Evolutionary conservation across 2,888 invertebrate genomes (phyloP).

Genomic region (Ichneumoninae sp.): DNA sequence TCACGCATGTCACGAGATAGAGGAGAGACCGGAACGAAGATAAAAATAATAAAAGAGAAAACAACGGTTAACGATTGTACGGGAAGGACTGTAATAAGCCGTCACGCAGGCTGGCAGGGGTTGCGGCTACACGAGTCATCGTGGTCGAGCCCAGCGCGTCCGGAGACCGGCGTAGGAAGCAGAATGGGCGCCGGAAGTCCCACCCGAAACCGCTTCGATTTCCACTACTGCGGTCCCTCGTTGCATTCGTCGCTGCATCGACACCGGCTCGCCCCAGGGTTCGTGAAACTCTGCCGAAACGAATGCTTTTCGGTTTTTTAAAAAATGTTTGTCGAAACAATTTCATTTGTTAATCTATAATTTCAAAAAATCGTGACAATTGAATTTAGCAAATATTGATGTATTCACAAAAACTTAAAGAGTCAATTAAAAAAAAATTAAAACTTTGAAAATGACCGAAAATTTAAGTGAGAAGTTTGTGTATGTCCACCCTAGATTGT

Average conservation of each 20-base stretch:
- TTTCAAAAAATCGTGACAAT: no score
- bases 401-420: no score
- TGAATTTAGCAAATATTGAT: no score
- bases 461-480: no score
- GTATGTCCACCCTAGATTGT: no score
- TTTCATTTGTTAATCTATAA: no score
- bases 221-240: slow-evolving; percentile 28
- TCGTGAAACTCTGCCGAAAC: no score
- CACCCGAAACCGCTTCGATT: slow-evolving; percentile 72
- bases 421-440: no score
- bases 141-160: slow-evolving; percentile 15
- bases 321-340: no score
- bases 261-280: neutral
- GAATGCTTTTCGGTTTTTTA: no score
- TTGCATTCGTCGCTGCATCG: slow-evolving; percentile 21
- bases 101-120: slow-evolving; percentile 78
- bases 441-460: no score
- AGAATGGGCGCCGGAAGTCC: slow-evolving; percentile 80
- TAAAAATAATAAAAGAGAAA: slow-evolving; percentile 57
- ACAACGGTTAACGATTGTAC: slow-evolving; percentile 66
- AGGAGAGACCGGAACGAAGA: slow-evolving; percentile 23
- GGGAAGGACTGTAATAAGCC: slow-evolving; percentile 64
- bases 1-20: slow-evolving; percentile 34
- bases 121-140: slow-evolving; percentile 69
- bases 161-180: slow-evolving; percentile 75